Base-by-base conservation (phyloP, 2,888 invertebrate species). In the Lasioglossum marginatum region DNA sequence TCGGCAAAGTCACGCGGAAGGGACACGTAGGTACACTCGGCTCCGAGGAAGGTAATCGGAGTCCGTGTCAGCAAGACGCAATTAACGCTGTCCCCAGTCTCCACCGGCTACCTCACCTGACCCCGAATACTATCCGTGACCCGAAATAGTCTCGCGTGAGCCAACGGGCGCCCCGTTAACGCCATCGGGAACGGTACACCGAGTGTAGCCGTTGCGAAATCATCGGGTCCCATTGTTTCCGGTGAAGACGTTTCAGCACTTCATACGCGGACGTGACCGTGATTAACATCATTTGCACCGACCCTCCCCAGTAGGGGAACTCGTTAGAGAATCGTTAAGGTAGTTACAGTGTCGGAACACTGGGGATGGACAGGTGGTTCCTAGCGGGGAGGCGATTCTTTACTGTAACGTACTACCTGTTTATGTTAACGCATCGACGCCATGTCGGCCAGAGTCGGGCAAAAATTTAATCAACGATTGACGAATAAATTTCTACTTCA, bases 271-370 rank as follows among this genome's bases (percentile, higher is more conserved):
- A 66, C 82, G 74, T 79, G 76, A 75, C 57, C 66, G 78, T 79
- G 83, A 87, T 87, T 86, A 86, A 86, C 87, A 81, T 76, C 82
- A 70, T 86, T 82, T 27, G 81, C 86, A 16, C n/a, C 57, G 34
- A 40, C 14, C 31, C 80, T 34, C 34, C 37, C 23, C 57, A 43
- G 52, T 31, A 40, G 63, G 73, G 63, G 48, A 80, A 77, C 87
- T 81, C 74, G 79, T 82, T 79, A 76, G 87, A 77, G 87, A 78
- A 83, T 87, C 87, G 75, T 87, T 86, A 87, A 83, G 77, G 77
- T 75, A 73, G 81, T 85, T 83, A 72, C 73, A 37, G 68, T n/a
- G 68, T 37, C 23, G 37, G 68, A 37, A 37, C 68, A 19, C 37
- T 12, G 68, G 37, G 68, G 37, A 68, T 68, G 68, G 68, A 68